Base-by-base conservation (phyloP, 2,113 vertebrate genomes). In the Chlorodrepanis virens region DNA sequence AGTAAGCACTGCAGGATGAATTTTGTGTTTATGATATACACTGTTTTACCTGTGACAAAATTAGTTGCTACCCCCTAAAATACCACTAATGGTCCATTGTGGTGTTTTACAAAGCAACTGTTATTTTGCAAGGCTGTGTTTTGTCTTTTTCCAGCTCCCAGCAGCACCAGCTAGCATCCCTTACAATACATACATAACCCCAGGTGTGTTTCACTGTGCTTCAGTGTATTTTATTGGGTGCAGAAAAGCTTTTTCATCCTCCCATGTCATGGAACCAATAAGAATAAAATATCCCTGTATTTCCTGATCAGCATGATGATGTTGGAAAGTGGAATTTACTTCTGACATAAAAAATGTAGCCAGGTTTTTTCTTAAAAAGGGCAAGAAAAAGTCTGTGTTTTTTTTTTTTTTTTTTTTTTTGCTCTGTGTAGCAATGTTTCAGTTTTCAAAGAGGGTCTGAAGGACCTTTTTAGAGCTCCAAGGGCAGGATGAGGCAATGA, bases 241-340 rank as follows among this genome's bases (percentile, higher is more conserved):
- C 50, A 52, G 54, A 72, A 63, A 47, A 61, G 42, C 23, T 88
- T 81, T 76, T 85, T 69, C 31, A 35, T 25, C 9, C 53, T 84
- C 23, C 42, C 65, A 2, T 31, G 47, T 65, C 23, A 9, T 11
- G 45, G 61, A 84, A 68, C 14, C 35, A 45, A 37, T 44, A 79
- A 53, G 52, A 91, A 39, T 35, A 84, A 87, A 83, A 83, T n/a
- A 47, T 16, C 11, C 8, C 8, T 65, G 24, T 77, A 19, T 76
- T 87, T 92, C 28, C 57, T 35, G 44, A 49, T 72, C 42, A 44
- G 40, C 0, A 1, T 20, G 25, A 39, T 83, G 44, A 44, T 89
- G 54, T 28, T 92, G 79, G 70, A 89, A 74, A 86, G 54, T 5
- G 63, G 37, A 74, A 71, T 87, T 89, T 68, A 20, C 35, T 78